Evolutionary conservation across 2,888 invertebrate genomes (phyloP).

Genomic region (Dastarcus helophoroides): DNA sequence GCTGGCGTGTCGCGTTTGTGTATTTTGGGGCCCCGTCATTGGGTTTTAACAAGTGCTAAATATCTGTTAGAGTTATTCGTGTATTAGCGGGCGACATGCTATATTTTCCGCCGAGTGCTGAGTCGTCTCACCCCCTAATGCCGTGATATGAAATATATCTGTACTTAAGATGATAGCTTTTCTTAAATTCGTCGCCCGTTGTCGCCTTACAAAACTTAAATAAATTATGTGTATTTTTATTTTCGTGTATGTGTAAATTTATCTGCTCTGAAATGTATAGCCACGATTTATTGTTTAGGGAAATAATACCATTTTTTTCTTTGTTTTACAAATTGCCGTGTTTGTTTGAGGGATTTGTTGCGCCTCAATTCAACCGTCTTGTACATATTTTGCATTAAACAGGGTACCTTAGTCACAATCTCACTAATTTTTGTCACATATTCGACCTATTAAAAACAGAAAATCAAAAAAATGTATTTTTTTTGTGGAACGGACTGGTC

Average conservation of each 20-base stretch:
- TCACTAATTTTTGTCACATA: too few species aligned
- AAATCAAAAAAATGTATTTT: too few species aligned
- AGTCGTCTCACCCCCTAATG: conserved; percentile 23
- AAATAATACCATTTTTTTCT: conserved; percentile 20
- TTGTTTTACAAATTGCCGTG: conserved; percentile 14
- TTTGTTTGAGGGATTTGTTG: conserved; percentile 8
- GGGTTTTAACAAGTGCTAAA: conserved; percentile 25
- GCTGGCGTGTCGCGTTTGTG: too few species aligned
- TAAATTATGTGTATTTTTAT: conserved; percentile 35
- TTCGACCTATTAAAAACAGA: too few species aligned
- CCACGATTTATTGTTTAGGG: conserved; percentile 20
- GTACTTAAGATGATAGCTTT: conserved; percentile 42
- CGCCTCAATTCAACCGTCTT: too few species aligned
- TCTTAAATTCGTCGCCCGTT: conserved; percentile 38
- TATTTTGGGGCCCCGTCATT: conserved; percentile 16
- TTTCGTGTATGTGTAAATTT: conserved; percentile 31
- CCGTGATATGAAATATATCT: conserved; percentile 39
- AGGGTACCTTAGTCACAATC: too few species aligned
- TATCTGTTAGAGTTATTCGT: conserved; percentile 26
- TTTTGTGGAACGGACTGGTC: too few species aligned
- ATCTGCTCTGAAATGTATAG: conserved; percentile 14
- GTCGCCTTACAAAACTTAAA: conserved; percentile 32
- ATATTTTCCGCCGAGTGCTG: conserved; percentile 26
- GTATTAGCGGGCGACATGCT: conserved; percentile 32
- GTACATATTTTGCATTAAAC: too few species aligned